These are phyloP conservation scores for Microtus ochrogaster DNA, from an alignment of 2,113 vertebrate species.

Conservation along the genomic window DNA sequence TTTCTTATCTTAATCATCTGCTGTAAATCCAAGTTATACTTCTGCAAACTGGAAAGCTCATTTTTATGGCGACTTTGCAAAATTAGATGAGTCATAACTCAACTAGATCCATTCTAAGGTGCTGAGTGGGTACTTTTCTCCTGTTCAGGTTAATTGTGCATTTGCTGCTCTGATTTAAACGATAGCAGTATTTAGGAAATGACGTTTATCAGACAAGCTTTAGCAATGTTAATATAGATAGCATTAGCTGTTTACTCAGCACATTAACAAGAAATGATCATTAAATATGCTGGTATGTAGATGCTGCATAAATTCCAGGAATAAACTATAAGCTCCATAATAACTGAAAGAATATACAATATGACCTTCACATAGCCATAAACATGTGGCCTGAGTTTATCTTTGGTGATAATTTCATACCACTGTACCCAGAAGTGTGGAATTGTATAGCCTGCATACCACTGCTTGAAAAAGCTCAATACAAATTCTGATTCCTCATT, in stretches of 20 bases:
- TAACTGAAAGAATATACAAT: not conserved
- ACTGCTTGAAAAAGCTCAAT: not conserved
- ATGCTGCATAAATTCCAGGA: not conserved
- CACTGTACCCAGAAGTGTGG: not conserved
- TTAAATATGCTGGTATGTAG: not conserved
- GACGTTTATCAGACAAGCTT: not conserved
- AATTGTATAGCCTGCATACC: accelerated
- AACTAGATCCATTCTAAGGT: conserved; percentile 17
- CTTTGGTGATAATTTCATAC: not conserved
- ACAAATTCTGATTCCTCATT: not conserved
- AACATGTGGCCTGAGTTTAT: not conserved
- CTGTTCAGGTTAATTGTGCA: conserved; percentile 74
- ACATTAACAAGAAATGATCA: not conserved
- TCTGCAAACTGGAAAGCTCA: conserved; percentile 62
- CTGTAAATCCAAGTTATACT: conserved; percentile 68
- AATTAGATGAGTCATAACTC: conserved; percentile 74
- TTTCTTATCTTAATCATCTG: conserved; percentile 73
- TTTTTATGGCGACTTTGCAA: conserved; percentile 75
- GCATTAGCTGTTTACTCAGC: not conserved
- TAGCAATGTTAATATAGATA: not conserved
- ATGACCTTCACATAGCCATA: not conserved
- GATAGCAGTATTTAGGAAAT: not conserved
- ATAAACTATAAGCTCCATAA: not conserved
- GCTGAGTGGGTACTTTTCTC: conserved; percentile 68
- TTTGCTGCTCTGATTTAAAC: conserved; percentile 69